A percentile compares a stretch with the other conserved stretches of the same genome.
These are phyloP conservation scores for Clytia hemisphaerica DNA, from an alignment of 30 jellyfish, hydroid and myxozoan species.

Conservation along the genomic window DNA sequence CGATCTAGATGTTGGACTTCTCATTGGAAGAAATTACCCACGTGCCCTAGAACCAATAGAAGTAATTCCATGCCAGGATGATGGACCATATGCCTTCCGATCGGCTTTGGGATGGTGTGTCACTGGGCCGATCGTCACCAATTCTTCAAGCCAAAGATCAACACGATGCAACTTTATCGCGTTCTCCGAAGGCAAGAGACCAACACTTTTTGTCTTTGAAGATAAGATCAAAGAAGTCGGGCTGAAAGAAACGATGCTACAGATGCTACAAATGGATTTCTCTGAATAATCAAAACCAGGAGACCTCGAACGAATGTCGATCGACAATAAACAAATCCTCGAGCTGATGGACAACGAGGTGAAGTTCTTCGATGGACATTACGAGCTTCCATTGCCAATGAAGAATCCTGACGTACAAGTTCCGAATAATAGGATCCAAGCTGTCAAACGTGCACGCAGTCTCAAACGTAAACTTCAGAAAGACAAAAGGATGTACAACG, in stretches of 20 bases:
- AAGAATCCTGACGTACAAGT: not conserved
- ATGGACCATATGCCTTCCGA: no score
- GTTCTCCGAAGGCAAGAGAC: not conserved
- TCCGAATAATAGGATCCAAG: constrained; percentile 18
- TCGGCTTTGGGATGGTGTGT: no score
- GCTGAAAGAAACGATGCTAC: not conserved
- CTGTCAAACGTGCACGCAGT: constrained; percentile 7
- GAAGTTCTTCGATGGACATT: constrained; percentile 3
- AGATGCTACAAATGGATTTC: not conserved
- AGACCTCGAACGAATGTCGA: constrained; percentile 7
- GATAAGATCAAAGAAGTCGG: not conserved
- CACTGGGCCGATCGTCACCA: no score
- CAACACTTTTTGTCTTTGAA: constrained; percentile 4
- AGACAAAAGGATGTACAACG: not conserved
- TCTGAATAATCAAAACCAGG: not conserved
- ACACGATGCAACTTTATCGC: no score
- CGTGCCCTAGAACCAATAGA: no score
- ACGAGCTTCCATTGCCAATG: constrained; percentile 18
- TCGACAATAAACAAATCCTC: not conserved
- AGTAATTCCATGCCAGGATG: no score
- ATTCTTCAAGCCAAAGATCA: no score
- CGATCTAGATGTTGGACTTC: no score
- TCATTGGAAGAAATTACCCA: no score
- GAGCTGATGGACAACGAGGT: constrained; percentile 20
- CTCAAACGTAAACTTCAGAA: constrained; percentile 3